Base-by-base conservation (phyloP, 2,113 vertebrate species). In the Damaliscus lunatus region DNA sequence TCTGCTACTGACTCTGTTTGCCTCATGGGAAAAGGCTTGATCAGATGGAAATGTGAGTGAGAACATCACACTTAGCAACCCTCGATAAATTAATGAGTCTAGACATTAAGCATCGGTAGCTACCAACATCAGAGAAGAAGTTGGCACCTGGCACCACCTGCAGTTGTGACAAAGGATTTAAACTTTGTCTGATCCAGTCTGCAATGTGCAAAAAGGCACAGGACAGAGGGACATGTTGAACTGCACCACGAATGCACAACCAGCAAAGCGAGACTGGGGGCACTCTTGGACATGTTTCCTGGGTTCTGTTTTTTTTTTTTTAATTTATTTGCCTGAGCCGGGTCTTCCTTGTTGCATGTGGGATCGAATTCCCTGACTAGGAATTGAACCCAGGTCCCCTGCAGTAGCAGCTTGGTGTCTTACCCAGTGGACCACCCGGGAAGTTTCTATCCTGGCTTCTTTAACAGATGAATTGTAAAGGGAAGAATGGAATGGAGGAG, bases 211-310 rank as follows among this genome's bases (percentile, higher is more conserved):
- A n/a, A 95, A 50, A 93, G 36, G 11, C 21, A 52, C 67, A 88
- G 7, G 53, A 60, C 33, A 23, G 31, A 60, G 52, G 64, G 40
- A 7, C 3, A 1, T 23, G 33, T 15, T 27, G 33, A 48, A 17
- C 23, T 1, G 6, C 15, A n/a, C 27, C 2, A 12, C 1, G 67
- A 27, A 27, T 25, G 33, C 43, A 8, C n/a, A 46, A 0, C 55
- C 53, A 33, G 53, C n/a, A 29, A 62, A 60, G 40, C 64, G 53
- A 16, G 62, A 6, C 31, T 3, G 50, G 52, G 29, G 50, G 29
- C 9, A 3, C n/a, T 57, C 50, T 2, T 2, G 23, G 33, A 40
- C 46, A 29, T 16, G 25, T 6, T 21, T 13, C 71, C 71, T n/a
- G 31, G 62, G 3, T 52, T 90, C 52, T 40, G 43, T 77, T 77